A percentile compares a stretch with the other conserved stretches of the same genome.
phyloP scores from a whole-genome alignment of 2,113 vertebrate genomes.

The Recurvirostra avosetta region DNA sequence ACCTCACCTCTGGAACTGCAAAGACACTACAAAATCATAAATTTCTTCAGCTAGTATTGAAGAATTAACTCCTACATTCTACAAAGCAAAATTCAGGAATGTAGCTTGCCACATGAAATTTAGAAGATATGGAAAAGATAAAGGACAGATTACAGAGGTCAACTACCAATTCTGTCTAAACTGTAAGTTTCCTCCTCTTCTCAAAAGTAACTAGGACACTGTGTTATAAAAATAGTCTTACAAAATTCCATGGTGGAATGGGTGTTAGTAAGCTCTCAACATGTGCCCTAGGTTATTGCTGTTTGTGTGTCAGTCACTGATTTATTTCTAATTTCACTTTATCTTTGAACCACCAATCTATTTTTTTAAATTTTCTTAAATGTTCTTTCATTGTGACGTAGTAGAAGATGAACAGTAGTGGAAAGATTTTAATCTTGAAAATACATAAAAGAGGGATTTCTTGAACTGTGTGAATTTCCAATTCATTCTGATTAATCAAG shows the following conservation, averaged over 20 bases:
- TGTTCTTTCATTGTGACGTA: neutral
- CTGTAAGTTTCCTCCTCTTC: neutral
- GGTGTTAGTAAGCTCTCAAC: neutral
- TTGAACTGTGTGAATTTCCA: neutral
- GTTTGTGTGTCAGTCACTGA: neutral
- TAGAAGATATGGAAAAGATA: neutral
- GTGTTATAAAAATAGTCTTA: slow-evolving; percentile 1
- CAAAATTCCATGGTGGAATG: neutral
- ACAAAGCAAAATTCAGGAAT: neutral
- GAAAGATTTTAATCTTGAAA: neutral
- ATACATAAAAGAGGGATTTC: neutral
- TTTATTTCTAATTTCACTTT: neutral
- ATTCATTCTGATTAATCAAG: neutral
- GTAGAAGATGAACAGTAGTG: neutral
- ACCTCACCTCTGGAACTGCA: neutral
- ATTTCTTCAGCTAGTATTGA: neutral
- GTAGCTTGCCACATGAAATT: neutral
- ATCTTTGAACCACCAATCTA: neutral
- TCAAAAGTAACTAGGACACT: neutral
- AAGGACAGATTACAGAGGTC: neutral
- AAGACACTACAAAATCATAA: neutral
- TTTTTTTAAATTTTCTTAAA: neutral
- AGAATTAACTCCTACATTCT: neutral
- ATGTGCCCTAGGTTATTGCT: neutral
- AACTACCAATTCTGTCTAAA: neutral